These are phyloP conservation scores for Bradynema listronoti DNA, from an alignment of 1,140 invertebrate species.

Conservation along the genomic window DNA sequence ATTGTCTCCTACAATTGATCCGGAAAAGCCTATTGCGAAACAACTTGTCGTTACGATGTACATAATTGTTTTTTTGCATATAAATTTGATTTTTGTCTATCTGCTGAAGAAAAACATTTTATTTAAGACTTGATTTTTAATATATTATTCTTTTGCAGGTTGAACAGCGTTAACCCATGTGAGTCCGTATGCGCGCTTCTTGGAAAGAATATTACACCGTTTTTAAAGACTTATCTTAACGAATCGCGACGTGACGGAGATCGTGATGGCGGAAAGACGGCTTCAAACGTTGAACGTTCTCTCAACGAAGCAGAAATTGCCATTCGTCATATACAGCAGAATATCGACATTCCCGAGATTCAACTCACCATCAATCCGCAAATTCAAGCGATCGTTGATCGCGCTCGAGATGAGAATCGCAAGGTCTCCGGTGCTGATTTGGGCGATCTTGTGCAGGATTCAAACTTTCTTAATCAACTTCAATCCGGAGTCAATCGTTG, in stretches of 20 bases:
- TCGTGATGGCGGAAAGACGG: conserved; percentile 92
- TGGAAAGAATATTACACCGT: conserved; percentile 80
- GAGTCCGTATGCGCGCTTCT: conserved; percentile 20
- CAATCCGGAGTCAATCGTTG: conserved; percentile 95
- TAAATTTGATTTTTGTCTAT: too few species aligned
- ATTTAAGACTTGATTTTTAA: background rate
- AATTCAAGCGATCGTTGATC: conserved; percentile 79
- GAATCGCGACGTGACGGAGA: conserved; percentile 46
- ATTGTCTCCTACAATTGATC: conserved; percentile 12
- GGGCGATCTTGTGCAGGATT: conserved; percentile 85
- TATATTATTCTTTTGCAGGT: conserved; percentile 19
- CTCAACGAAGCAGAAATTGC: conserved; percentile 99
- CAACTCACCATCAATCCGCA: conserved; percentile 79
- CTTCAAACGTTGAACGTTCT: conserved; percentile 94
- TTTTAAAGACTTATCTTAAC: conserved; percentile 82
- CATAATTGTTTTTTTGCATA: too few species aligned
- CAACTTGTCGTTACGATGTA: conserved; percentile 20
- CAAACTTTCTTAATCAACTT: conserved; percentile 87
- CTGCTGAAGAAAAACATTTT: too few species aligned
- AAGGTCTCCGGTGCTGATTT: conserved; percentile 94
- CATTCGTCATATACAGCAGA: conserved; percentile 93
- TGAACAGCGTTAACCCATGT: conserved; percentile 26
- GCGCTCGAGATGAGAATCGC: conserved; percentile 78
- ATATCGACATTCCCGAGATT: conserved; percentile 99
- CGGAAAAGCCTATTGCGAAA: conserved; percentile 19